phyloP scores from a whole-genome alignment of 2,797 vertebrate species.

The Myiotriccus ornatus region DNA sequence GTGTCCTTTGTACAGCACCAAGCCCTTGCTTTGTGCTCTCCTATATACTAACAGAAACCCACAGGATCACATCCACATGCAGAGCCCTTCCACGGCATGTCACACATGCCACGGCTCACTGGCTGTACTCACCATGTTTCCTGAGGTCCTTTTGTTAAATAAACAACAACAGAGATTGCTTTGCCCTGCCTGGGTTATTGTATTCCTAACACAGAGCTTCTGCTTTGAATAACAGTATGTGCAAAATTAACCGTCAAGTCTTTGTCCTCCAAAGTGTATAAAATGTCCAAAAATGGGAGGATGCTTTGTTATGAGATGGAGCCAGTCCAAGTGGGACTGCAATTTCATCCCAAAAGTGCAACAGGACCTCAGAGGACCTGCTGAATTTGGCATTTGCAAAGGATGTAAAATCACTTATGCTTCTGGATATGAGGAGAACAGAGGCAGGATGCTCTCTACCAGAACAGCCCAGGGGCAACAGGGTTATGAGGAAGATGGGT shows the following conservation, averaged over 20 bases:
- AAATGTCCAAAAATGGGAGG: not conserved
- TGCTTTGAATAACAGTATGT: constrained; percentile 7
- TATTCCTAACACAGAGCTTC: not conserved
- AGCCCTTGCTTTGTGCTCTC: not conserved
- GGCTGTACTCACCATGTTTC: not conserved
- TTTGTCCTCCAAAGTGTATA: not conserved
- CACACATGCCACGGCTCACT: not conserved
- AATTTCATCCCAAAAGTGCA: not conserved
- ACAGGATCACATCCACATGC: not conserved
- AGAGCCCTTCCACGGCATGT: not conserved
- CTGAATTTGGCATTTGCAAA: not conserved
- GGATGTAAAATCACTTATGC: not conserved
- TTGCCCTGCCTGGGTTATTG: not conserved
- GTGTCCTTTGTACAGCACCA: not conserved
- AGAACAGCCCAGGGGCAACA: not conserved
- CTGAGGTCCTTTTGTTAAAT: constrained; percentile 23
- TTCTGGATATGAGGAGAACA: not conserved
- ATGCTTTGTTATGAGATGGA: not conserved
- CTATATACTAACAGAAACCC: not conserved
- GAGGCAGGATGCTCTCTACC: not conserved
- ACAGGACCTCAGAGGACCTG: not conserved
- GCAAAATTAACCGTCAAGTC: not conserved
- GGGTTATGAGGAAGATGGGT: not conserved
- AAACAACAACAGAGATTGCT: constrained; percentile 30
- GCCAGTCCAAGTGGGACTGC: not conserved